Percentiles rank a stretch among this genome's conserved stretches.
Conservation (phyloP, 2,113 vertebrate species). For the Cynoglossus semilaevis region DNA sequence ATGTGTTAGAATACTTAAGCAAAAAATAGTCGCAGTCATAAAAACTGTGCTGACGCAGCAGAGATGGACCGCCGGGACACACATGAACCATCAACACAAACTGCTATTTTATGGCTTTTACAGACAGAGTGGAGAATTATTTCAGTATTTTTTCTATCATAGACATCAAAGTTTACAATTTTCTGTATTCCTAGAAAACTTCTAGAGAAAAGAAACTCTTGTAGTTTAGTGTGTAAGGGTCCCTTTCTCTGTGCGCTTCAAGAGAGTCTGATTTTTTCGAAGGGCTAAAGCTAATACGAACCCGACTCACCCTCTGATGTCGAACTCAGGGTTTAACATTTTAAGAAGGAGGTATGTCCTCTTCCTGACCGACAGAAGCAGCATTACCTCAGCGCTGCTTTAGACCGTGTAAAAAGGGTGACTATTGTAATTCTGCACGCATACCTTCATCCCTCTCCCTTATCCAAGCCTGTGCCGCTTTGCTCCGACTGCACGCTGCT, state of each 20-base stretch:
- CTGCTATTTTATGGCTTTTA: conserved; percentile 38
- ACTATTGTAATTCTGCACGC: conserved; percentile 69
- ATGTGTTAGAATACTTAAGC: conserved; percentile 20
- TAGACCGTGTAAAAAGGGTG: conserved; percentile 62
- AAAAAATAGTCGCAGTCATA: conserved; percentile 11
- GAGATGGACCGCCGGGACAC: conserved; percentile 25
- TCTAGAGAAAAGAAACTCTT: not conserved
- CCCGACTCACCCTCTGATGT: conserved; percentile 36
- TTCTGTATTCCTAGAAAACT: too few relatives aligned
- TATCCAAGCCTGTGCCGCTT: conserved; percentile 36
- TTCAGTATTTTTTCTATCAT: conserved; percentile 5
- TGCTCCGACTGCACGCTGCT: conserved; percentile 30
- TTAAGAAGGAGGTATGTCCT: conserved; percentile 30
- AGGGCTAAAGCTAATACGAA: conserved; percentile 13
- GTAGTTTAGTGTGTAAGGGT: not conserved
- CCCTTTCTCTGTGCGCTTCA: conserved; percentile 8
- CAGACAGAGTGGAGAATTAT: conserved; percentile 32
- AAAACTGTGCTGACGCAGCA: conserved; percentile 45
- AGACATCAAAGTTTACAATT: too few relatives aligned
- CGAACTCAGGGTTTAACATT: conserved; percentile 24
- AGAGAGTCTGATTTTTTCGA: conserved; percentile 1
- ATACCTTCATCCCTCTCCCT: conserved; percentile 50
- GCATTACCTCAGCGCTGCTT: conserved; percentile 51
- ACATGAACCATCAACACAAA: conserved; percentile 44
- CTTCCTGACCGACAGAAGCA: conserved; percentile 28